A percentile compares a stretch with the other conserved stretches of the same genome.
Conservation (phyloP, 2,113 vertebrate species). For the Dicerorhinus sumatrensis region DNA sequence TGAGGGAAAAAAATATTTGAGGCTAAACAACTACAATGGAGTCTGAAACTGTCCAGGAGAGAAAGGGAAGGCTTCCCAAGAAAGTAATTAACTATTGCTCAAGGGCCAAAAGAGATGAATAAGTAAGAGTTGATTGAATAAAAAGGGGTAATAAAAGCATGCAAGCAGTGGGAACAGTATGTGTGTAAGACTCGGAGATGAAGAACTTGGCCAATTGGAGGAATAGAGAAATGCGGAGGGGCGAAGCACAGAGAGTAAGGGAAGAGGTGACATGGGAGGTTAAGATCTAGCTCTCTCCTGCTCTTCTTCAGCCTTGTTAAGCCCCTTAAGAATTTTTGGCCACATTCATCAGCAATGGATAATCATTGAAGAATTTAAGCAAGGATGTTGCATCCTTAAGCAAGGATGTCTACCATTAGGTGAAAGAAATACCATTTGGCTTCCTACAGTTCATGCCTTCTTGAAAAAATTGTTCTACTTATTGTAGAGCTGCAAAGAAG, state of each 20-base stretch:
- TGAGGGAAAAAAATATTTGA: background rate
- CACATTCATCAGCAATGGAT: background rate
- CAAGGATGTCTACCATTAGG: background rate
- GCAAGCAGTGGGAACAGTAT: background rate
- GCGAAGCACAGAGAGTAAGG: rapidly evolving
- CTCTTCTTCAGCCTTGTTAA: background rate
- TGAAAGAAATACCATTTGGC: background rate
- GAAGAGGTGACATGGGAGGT: rapidly evolving
- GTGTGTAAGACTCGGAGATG: too few species aligned
- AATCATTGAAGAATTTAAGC: background rate
- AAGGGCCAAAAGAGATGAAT: background rate
- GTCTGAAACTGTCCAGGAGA: background rate
- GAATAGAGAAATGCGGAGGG: background rate
- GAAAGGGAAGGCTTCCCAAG: background rate
- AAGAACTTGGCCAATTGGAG: background rate
- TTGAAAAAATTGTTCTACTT: background rate
- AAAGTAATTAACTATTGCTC: background rate
- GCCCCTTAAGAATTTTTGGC: background rate
- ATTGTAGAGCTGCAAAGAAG: background rate
- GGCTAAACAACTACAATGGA: too few species aligned
- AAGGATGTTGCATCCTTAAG: background rate
- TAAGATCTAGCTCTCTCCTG: too few species aligned
- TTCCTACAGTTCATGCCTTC: background rate
- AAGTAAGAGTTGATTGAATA: background rate
- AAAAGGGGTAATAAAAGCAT: background rate